phyloP scores from a whole-genome alignment of 2,888 invertebrate species.

The Habroteleia sp. region DNA sequence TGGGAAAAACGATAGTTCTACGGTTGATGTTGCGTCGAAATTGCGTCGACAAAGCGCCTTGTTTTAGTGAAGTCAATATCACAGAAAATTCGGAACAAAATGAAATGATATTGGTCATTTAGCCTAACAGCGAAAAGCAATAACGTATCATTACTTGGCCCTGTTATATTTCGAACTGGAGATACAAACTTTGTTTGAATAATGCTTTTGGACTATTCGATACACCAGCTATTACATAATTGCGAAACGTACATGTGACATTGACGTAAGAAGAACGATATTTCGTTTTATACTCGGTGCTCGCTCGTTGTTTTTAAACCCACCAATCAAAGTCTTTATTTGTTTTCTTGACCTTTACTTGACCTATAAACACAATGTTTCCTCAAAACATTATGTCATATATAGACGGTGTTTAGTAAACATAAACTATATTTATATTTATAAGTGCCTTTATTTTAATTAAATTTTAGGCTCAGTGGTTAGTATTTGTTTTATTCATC shows the following conservation, averaged over 20 bases:
- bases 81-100: constrained; percentile 31
- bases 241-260: constrained; percentile 19
- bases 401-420: no score
- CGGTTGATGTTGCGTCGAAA: constrained; percentile 29
- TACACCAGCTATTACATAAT: constrained; percentile 34
- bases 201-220: constrained; percentile 22
- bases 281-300: no score
- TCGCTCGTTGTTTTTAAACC: no score
- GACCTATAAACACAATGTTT: no score
- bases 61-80: constrained; percentile 43
- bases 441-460: no score
- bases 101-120: constrained; percentile 53
- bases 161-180: constrained; percentile 26
- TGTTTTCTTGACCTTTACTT: no score
- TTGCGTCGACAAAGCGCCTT: constrained; percentile 31
- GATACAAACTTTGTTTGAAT: constrained; percentile 31
- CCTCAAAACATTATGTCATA: no score
- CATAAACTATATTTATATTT: no score
- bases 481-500: no score
- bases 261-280: constrained; percentile 12
- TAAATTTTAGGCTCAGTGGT: no score
- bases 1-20: no score
- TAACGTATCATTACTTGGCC: constrained; percentile 46
- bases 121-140: constrained; percentile 50
- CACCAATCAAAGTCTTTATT: no score